Conservation (phyloP, 2,888 invertebrate genomes). For the Diloba caeruleocephala region DNA sequence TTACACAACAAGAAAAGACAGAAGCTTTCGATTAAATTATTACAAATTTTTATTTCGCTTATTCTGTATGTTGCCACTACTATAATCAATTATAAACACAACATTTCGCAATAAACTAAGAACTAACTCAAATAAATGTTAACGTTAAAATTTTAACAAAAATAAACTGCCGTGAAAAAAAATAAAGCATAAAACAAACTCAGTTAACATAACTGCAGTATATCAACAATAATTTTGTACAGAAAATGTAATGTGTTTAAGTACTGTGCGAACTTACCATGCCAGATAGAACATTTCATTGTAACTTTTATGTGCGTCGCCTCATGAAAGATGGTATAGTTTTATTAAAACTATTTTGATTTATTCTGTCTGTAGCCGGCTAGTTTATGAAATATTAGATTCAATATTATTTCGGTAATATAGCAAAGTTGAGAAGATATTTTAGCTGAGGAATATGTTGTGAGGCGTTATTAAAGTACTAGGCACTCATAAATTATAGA, state of each 20-base stretch:
- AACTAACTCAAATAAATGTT: conserved; percentile 37
- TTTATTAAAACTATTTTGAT: conserved; percentile 64
- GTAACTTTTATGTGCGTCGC: conserved; percentile 34
- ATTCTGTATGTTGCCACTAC: conserved; percentile 21
- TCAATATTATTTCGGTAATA: conserved; percentile 54
- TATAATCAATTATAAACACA: conserved; percentile 13
- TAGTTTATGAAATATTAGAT: conserved; percentile 57
- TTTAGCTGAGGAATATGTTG: conserved; percentile 28
- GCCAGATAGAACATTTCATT: conserved; percentile 32
- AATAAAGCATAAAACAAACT: conserved; percentile 43
- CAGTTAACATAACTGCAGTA: conserved; percentile 50
- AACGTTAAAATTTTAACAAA: conserved; percentile 46
- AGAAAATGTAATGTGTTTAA: conserved; percentile 43
- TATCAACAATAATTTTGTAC: conserved; percentile 54
- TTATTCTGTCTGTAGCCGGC: conserved; percentile 49
- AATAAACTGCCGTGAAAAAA: conserved; percentile 33
- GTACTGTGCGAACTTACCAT: conserved; percentile 28
- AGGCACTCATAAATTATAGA: conserved; percentile 23
- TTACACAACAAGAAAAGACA: no score
- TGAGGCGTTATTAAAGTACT: conserved; percentile 36
- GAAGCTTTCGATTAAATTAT: no score
- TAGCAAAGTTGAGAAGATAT: conserved; percentile 18
- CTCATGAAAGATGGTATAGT: conserved; percentile 47
- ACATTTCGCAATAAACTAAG: conserved; percentile 31
- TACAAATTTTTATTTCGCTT: conserved; percentile 30